A percentile compares a stretch with the other conserved stretches of the same genome.
These are phyloP conservation scores for Phaonia tiefii DNA, from an alignment of 2,888 invertebrate species.

Conservation along the genomic window DNA sequence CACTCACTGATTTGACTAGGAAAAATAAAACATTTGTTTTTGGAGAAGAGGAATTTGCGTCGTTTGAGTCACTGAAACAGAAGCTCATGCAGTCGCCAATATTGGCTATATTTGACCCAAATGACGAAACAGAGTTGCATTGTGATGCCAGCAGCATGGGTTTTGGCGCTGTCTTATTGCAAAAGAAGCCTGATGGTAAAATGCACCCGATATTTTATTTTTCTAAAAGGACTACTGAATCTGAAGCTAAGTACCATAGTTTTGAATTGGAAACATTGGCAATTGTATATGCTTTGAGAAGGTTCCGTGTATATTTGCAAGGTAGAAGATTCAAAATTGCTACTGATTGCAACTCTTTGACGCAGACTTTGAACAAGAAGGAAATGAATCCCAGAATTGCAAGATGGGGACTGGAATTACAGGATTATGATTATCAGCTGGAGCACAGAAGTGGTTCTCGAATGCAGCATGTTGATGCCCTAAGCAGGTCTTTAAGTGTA, in stretches of 20 bases:
- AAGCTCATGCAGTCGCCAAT: conserved; percentile 54
- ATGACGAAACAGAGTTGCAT: too few relatives aligned
- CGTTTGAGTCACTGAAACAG: conserved; percentile 51
- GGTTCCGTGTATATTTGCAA: too few relatives aligned
- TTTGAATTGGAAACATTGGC: conserved; percentile 73
- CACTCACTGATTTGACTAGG: conserved; percentile 51
- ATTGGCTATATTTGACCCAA: conserved; percentile 70
- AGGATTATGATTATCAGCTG: too few relatives aligned
- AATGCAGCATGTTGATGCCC: conserved; percentile 66
- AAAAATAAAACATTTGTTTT: conserved; percentile 64
- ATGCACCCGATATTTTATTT: conserved; percentile 74
- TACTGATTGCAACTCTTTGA: conserved; percentile 70
- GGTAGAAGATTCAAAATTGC: conserved; percentile 69
- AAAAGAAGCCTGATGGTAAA: conserved; percentile 69
- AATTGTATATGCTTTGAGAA: conserved; percentile 70
- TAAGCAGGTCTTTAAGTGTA: conserved; percentile 37
- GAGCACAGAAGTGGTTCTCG: conserved; percentile 57
- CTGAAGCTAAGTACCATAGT: too few relatives aligned
- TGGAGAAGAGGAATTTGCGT: conserved; percentile 44
- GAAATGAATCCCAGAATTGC: too few relatives aligned
- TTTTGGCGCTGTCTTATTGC: too few relatives aligned
- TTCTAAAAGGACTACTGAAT: too few relatives aligned
- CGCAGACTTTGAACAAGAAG: conserved; percentile 68
- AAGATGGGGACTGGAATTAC: too few relatives aligned
- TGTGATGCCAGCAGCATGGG: too few relatives aligned